Base-by-base conservation (phyloP, 2,888 invertebrate genomes). In the Hoplodrina blanda region DNA sequence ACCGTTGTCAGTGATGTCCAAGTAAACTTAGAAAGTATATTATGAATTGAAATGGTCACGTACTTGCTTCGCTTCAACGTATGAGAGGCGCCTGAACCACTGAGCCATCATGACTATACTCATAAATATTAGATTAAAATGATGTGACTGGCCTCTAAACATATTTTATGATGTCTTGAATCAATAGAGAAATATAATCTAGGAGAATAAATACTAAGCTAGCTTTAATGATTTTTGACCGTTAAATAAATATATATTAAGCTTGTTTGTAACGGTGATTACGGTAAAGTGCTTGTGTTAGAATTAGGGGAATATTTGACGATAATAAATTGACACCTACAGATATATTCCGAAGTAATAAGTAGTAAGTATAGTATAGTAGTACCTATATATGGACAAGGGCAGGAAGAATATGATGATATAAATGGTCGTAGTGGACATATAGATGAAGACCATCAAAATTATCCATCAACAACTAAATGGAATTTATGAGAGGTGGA, bases 161-260 rank as follows among this genome's bases (percentile, higher is more conserved):
- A 53, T 37, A 46, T 52, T 25, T 41, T 13, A 46, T 46, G 4
- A 74, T n/a, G 19, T 62, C n/a, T 71, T 55, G 10, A 55, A 19
- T 63, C 20, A 71, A 73, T 49, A 62, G 37, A 37, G 55, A 33
- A 55, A 20, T 11, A 11, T 19, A 4, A 15, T 30, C 11, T 30
- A 50, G 19, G 33, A 41, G 52, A 37, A 73, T 54, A 55, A 17
- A 46, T 44, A 25, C 19, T 53, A 63, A 15, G 46, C 11, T 19
- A n/a, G 11, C 37, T 37, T 41, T 49, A 41, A 49, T 10, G 53
- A 54, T 54, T 33, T 66, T 37, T 8, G 17, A 54, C 53, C 57
- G 57, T 74, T 72, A 54, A 15, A 53, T 25, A 64, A 64, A 74
- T 53, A 56, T 13, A 37, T 57, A 63, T 30, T 25, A 65, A 46